Percentiles rank a stretch among this genome's conserved stretches.
phyloP scores from a whole-genome alignment of 2,797 vertebrate genomes.

The Labroides dimidiatus region DNA sequence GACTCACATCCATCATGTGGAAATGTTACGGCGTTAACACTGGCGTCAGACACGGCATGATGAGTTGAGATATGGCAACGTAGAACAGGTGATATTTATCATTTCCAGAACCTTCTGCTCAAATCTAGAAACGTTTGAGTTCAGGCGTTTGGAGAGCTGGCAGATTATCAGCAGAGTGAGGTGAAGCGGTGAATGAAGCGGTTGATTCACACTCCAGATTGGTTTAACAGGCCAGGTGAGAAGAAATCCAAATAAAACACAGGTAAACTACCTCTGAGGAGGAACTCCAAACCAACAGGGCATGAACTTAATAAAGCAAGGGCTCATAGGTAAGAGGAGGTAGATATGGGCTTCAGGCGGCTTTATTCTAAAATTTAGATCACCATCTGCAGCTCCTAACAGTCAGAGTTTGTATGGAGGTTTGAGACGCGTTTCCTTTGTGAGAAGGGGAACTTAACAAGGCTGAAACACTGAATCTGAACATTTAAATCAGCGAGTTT shows the following conservation, averaged over 20 bases:
- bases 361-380: too few relatives aligned
- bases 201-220: not conserved
- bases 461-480: too few relatives aligned
- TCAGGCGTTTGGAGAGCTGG: conserved; percentile 14
- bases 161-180: conserved; percentile 19
- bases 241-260: not conserved
- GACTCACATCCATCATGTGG: conserved; percentile 3
- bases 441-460: too few relatives aligned
- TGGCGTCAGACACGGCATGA: conserved; percentile 25
- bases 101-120: conserved; percentile 17
- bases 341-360: conserved; percentile 16
- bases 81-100: conserved; percentile 28
- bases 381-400: too few relatives aligned
- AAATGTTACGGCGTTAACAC: conserved; percentile 33
- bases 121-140: conserved; percentile 8
- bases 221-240: not conserved
- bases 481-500: too few relatives aligned
- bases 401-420: too few relatives aligned
- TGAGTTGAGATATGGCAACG: conserved; percentile 38
- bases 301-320: not conserved
- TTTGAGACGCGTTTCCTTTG: too few relatives aligned
- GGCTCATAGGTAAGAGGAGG: conserved; percentile 29
- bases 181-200: conserved; percentile 12
- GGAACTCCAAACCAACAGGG: not conserved
- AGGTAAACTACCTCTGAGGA: not conserved